phyloP scores from a whole-genome alignment of 2,113 vertebrate genomes.

The Eurystomus gularis region DNA sequence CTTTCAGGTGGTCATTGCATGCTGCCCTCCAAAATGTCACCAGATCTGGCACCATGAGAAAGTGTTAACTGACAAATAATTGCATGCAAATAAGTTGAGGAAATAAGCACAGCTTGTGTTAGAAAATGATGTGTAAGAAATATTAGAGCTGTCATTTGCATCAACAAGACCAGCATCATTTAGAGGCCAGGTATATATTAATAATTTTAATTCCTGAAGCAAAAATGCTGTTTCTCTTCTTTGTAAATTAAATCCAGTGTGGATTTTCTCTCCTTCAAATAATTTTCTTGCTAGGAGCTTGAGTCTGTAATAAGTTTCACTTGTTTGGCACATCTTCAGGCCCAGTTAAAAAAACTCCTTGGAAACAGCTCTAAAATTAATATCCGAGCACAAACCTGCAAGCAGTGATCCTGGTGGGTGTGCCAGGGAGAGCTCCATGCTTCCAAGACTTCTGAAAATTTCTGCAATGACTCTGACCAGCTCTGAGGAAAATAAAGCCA shows the following conservation, averaged over 20 bases:
- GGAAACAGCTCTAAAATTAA: slow-evolving; percentile 25
- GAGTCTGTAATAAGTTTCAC: slow-evolving; percentile 10
- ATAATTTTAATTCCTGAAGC: background rate
- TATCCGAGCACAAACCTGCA: slow-evolving; percentile 6
- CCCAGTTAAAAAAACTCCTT: slow-evolving; percentile 11
- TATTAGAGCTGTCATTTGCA: background rate
- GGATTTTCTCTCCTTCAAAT: background rate
- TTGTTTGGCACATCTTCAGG: slow-evolving; percentile 22
- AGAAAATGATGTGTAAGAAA: background rate
- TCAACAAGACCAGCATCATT: background rate
- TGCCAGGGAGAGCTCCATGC: background rate
- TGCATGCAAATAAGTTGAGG: background rate
- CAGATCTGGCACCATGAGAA: background rate
- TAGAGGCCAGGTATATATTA: background rate
- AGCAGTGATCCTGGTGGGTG: background rate
- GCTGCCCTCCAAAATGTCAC: background rate
- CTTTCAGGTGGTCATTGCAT: background rate
- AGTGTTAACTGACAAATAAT: background rate
- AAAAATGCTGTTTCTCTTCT: background rate
- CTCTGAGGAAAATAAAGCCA: background rate
- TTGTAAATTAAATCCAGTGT: slow-evolving; percentile 2
- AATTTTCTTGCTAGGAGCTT: background rate
- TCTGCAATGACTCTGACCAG: background rate
- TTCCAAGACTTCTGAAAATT: slow-evolving; percentile 22
- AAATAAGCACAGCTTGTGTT: background rate